Evolutionary conservation across 2,888 invertebrate species (phyloP).

Genomic region (Myopa testacea): DNA sequence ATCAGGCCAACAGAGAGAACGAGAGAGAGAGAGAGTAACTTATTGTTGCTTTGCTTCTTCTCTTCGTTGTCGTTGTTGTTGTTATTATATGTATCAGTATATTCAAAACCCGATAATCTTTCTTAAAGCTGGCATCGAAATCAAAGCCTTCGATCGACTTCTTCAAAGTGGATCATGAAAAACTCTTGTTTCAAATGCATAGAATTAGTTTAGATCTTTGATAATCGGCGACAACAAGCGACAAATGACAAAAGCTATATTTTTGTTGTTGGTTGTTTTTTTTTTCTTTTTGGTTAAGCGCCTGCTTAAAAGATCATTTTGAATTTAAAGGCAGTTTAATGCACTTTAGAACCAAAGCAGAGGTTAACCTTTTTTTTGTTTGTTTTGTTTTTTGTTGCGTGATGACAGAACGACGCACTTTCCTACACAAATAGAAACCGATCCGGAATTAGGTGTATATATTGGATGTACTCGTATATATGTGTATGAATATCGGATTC

Average conservation of each 20-base stretch:
- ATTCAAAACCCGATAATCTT: neutral
- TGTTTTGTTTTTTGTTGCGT: no score
- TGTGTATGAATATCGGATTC: no score
- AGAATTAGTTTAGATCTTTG: constrained; percentile 7
- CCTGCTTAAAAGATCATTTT: neutral
- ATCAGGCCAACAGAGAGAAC: no score
- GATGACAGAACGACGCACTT: no score
- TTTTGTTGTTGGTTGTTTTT: neutral
- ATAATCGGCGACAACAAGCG: constrained; percentile 17
- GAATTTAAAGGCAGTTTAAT: neutral
- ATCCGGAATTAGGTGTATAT: no score
- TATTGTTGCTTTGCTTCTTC: neutral
- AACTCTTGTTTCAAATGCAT: neutral
- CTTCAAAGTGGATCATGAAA: neutral
- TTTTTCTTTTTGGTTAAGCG: neutral
- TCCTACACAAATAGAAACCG: no score
- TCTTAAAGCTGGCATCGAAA: neutral
- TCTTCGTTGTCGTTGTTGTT: neutral
- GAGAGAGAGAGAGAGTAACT: no score
- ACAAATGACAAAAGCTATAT: constrained; percentile 7
- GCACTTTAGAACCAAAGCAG: neutral
- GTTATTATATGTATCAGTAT: neutral
- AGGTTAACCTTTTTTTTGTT: neutral
- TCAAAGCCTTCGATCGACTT: neutral
- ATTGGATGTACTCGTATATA: no score